Evolutionary conservation across 2,888 invertebrate genomes (phyloP), one percentile per base, ranked within the genome.

Genomic region (Acleris literana): DNA sequence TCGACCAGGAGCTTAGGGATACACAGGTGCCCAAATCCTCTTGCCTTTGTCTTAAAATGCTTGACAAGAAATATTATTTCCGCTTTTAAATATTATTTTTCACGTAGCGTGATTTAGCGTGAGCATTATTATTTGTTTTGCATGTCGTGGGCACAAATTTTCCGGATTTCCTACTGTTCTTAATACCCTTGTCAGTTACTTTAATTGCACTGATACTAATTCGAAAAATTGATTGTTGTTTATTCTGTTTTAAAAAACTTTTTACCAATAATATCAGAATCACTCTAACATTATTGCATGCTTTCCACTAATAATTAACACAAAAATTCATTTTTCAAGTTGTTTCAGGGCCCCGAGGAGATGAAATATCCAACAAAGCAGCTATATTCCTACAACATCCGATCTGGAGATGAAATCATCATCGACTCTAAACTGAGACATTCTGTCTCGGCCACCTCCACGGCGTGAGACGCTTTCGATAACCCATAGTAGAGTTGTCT

Each of bases 331-430:
- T 67, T 62, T 64, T 74, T 25, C 4, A 69, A 75, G 76, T 70
- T 75, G 46, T 86, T 86, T 69, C 88, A 92, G 87, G 97, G 97
- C 20, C 97, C 97, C 0, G 98, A 98, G 84, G 97, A 97, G 85
- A 97, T 98, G 96, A 95, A 95, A 75, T 97, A 95, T 79, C 97
- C 97, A 2, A 96, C 96, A 76, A 97, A 98, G 83, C 97, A 96
- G 84, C 94, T 98, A 22, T 98, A 98, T 86, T 97, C 97, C 68
- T 98, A 98, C 90, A 97, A 97, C 87, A 96, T 98, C 69, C 93
- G 96, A 72, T 96, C 96, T 68, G 98, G 97, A 13, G 98, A 98
- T 86, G 97, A 97, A 87, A 97, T 98, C 77, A 96, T 97, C 72
- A 96, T 98, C 69, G 97, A 97, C 84, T 95, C 95, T 69, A 97